A percentile compares a stretch with the other conserved stretches of the same genome.
phyloP scores from a whole-genome alignment of 2,888 invertebrate genomes.

The Yponomeuta evonymella region DNA sequence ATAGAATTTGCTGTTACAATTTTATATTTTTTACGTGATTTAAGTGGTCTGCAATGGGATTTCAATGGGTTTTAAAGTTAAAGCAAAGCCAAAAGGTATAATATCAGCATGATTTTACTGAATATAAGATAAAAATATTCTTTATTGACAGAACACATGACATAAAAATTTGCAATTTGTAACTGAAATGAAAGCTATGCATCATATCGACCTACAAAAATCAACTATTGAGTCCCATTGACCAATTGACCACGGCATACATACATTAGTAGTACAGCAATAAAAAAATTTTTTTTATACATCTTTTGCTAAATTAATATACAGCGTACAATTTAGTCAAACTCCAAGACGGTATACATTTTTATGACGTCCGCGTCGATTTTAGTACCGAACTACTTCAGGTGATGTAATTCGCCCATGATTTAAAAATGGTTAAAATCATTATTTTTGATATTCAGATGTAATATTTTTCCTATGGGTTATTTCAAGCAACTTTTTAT shows the following conservation, averaged over 20 bases:
- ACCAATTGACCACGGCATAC: background rate
- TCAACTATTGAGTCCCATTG: background rate
- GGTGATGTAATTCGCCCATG: constrained; percentile 39
- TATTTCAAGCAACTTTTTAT: constrained; percentile 20
- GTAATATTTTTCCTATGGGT: constrained; percentile 65
- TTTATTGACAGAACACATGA: no score
- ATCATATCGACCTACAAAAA: background rate
- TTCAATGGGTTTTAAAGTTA: background rate
- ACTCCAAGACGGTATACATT: background rate
- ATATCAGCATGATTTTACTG: background rate
- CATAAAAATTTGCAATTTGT: no score
- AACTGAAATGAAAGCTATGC: background rate
- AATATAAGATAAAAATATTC: background rate
- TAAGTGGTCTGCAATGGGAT: background rate
- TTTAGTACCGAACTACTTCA: background rate
- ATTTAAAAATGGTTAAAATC: constrained; percentile 47
- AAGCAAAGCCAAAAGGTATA: background rate
- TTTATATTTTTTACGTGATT: background rate
- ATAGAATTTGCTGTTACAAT: background rate
- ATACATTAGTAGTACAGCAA: constrained; percentile 9
- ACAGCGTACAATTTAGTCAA: constrained; percentile 1
- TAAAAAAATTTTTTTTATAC: constrained; percentile 12
- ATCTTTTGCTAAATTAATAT: constrained; percentile 9
- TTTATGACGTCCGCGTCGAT: constrained; percentile 1
- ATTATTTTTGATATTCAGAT: constrained; percentile 73